These are phyloP conservation scores for Capromys pilorides DNA, from an alignment of 2,797 vertebrate species.

Conservation along the genomic window DNA sequence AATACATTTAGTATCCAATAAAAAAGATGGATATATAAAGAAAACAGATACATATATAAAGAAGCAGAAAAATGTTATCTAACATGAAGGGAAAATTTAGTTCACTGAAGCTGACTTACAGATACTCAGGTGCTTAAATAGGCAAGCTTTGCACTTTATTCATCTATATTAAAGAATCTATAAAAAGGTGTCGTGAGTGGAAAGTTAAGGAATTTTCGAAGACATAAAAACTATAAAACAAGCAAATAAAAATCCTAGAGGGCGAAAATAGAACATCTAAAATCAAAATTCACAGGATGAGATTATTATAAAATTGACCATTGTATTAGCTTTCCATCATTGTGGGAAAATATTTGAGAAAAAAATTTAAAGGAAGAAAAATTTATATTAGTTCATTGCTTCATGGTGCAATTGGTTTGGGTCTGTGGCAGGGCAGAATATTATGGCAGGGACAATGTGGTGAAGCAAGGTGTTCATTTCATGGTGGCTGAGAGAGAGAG, in stretches of 20 bases:
- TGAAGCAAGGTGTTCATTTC: background rate
- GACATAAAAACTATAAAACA: background rate
- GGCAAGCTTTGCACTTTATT: background rate
- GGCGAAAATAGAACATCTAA: background rate
- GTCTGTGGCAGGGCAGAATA: background rate
- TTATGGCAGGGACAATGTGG: background rate
- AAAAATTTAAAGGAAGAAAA: background rate
- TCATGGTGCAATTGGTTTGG: background rate
- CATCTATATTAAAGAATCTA: background rate
- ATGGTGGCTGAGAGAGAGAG: background rate
- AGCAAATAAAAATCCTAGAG: background rate
- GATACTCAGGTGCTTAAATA: background rate
- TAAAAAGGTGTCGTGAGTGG: background rate
- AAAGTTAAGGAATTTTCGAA: background rate
- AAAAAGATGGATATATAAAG: background rate
- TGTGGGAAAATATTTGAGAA: background rate
- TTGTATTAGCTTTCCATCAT: background rate
- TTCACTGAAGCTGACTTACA: background rate
- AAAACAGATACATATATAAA: no score
- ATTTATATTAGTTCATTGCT: background rate
- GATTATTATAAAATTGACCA: background rate
- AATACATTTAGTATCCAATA: background rate
- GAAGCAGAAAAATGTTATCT: background rate
- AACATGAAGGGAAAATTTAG: background rate
- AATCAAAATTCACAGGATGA: background rate